phyloP scores from a whole-genome alignment of 1,140 invertebrate species.

The Hetaerina americana region DNA sequence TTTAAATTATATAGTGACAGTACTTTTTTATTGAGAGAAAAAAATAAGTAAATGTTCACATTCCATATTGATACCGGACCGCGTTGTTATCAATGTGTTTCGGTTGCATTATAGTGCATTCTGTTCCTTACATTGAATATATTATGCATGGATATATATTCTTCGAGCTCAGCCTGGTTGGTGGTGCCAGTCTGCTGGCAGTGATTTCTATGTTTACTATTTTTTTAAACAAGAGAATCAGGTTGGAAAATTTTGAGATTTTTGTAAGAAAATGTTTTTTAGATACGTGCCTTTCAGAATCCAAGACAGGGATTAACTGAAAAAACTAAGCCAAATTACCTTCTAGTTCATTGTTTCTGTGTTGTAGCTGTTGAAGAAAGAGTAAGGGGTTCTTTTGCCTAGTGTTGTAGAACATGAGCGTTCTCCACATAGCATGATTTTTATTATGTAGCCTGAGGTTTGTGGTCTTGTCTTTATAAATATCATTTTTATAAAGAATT shows the following conservation, averaged over 20 bases:
- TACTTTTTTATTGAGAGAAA: not conserved
- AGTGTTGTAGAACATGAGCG: not conserved
- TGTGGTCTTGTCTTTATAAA: not conserved
- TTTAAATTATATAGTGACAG: not conserved
- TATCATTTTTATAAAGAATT: not conserved
- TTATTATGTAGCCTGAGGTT: not conserved
- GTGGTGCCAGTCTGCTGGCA: not conserved
- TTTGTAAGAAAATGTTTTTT: slow-evolving; percentile 11
- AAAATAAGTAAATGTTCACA: not conserved
- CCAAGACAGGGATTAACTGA: slow-evolving; percentile 12
- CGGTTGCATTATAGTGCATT: not conserved
- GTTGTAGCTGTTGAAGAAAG: slow-evolving; percentile 11
- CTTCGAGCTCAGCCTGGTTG: not conserved
- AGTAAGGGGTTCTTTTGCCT: not conserved
- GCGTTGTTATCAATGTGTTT: not conserved
- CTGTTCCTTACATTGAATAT: not conserved
- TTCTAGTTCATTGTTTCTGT: slow-evolving; percentile 14
- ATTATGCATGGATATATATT: not conserved
- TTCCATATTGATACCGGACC: not conserved
- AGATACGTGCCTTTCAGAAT: slow-evolving; percentile 12
- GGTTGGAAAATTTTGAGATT: slow-evolving; percentile 7
- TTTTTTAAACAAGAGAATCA: slow-evolving; percentile 4
- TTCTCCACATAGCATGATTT: not conserved
- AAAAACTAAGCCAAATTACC: slow-evolving; percentile 13
- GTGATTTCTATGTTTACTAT: slow-evolving; percentile 7